Percentiles rank a stretch among this genome's conserved stretches.
Evolutionary conservation across 2,113 vertebrate species (phyloP).

Genomic region (Protobothrops mucrosquamatus): DNA sequence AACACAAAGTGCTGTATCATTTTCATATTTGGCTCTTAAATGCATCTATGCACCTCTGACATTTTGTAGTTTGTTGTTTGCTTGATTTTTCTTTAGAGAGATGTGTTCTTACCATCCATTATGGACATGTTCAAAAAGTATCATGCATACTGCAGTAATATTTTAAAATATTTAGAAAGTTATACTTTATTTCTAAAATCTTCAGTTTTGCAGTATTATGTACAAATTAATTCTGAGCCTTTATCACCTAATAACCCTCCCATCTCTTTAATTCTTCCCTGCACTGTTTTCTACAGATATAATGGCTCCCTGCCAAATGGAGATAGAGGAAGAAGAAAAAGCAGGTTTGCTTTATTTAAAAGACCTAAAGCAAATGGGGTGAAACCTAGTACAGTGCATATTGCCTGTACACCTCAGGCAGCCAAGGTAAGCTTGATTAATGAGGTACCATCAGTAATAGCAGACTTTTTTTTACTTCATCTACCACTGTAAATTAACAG

Average conservation of each 20-base stretch:
- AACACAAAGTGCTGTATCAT: neutral
- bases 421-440: conserved; percentile 84
- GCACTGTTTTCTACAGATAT: conserved; percentile 76
- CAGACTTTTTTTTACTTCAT: neutral
- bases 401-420: conserved; percentile 96
- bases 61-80: neutral
- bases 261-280: conserved; percentile 16
- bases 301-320: conserved; percentile 98
- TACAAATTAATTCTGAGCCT: neutral
- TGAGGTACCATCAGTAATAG: neutral
- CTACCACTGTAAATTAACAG: neutral
- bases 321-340: conserved; percentile 95
- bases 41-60: neutral
- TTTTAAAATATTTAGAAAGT: neutral
- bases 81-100: neutral
- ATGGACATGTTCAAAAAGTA: neutral
- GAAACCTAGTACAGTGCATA: conserved; percentile 96
- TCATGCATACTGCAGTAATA: neutral
- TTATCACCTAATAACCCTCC: conserved; percentile 3
- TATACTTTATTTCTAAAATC: neutral
- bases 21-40: neutral
- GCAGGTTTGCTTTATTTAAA: conserved; percentile 95
- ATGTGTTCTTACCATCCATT: neutral
- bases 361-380: conserved; percentile 96
- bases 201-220: neutral